Base-by-base conservation (phyloP, 2,113 vertebrate species). In the Leptodactylus fuscus region DNA sequence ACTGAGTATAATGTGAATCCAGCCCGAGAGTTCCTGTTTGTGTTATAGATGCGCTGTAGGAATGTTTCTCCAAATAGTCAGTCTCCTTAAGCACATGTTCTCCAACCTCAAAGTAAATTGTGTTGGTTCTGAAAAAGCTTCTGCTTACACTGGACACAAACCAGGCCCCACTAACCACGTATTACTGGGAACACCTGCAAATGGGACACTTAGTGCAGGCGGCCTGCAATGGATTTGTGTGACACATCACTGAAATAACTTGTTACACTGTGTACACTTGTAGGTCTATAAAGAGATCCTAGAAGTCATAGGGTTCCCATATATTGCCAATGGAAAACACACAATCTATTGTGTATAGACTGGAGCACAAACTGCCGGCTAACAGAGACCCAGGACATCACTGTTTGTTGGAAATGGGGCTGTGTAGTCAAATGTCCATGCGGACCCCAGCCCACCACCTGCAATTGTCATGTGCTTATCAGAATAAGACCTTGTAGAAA, bases 31-130 rank as follows among this genome's bases (percentile, higher is more conserved):
- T 90, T 91, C 91, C 91, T 91, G 89, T 91, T 91, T 88, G 85
- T 82, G 85, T 88, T 89, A 70, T 38, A 69, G 51, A 79, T 85
- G 86, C 73, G 82, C 87, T 60, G 78, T 34, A 73, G 89, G 89
- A 91, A 87, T 88, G 90, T 88, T 88, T 89, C 88, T 88, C 87
- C 85, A 91, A 92, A 92, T 88, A 92, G 81, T 58, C 75, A 29
- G 77, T 85, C 87, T 38, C 88, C 79, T 88, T 75, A 84, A 88
- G 87, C 89, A 88, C 90, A 87, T 92, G 89, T 87, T 90, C 84
- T 78, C 16, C 49, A 88, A 88, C 87, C 88, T 85, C 67, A 89
- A 85, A 89, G 77, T 90, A 92, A 91, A 91, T 88, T 83, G 11
- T 80, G 55, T 74, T 79, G 87, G 44, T 69, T 81, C 89, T 85